A percentile compares a stretch with the other conserved stretches of the same genome.
phyloP scores from a whole-genome alignment of 2,113 vertebrate species.

The Forbesichthys papilliferus region DNA sequence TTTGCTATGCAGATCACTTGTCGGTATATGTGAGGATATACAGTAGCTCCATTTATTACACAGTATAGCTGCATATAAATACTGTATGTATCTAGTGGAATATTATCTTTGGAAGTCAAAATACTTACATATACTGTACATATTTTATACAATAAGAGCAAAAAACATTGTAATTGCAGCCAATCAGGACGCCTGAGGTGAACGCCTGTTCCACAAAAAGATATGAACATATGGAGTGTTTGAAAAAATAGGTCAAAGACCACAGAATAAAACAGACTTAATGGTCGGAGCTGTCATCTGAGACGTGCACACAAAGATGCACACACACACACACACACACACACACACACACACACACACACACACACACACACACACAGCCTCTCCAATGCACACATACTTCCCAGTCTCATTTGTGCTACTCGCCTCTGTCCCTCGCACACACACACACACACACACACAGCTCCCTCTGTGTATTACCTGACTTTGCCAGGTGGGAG shows the following conservation, averaged over 20 bases:
- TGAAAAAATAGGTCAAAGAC: conserved; percentile 50
- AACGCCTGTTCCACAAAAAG: conserved; percentile 31
- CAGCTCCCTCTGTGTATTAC: conserved; percentile 60
- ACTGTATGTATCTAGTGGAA: no score
- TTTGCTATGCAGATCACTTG: no score
- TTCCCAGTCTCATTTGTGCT: background rate
- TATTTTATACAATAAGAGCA: no score
- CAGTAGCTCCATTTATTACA: no score
- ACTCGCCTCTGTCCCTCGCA: background rate
- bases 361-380: background rate
- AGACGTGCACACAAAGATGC: conserved; percentile 24
- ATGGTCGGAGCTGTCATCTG: conserved; percentile 58
- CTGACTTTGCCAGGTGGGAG: conserved; percentile 68
- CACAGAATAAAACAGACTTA: conserved; percentile 55
- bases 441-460: conserved; percentile 26
- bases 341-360: conserved; percentile 3
- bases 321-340: conserved; percentile 15
- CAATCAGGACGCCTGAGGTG: background rate
- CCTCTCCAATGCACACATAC: background rate
- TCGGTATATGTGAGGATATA: no score
- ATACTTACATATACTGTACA: no score
- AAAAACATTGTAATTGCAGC: no score
- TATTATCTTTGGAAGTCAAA: no score
- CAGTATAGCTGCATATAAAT: no score
- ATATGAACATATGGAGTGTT: conserved; percentile 61